Percentiles rank a stretch among this genome's conserved stretches.
Evolutionary conservation across 2,888 invertebrate species (phyloP).

Genomic region (Erynnis tages): DNA sequence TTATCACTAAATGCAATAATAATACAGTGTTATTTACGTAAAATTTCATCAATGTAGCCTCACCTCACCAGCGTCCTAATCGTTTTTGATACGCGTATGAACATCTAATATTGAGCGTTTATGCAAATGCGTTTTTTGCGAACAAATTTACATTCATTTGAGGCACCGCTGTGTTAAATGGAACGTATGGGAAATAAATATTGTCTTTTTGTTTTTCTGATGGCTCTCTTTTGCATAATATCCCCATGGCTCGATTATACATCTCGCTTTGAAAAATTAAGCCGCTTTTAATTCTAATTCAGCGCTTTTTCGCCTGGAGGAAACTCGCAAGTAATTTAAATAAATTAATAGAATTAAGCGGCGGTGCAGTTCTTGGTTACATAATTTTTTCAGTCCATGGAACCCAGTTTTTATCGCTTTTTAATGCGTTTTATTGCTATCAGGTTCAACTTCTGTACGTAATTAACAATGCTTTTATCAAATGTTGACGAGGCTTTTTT

Average conservation of each 20-base stretch:
- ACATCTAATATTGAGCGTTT: constrained; percentile 55
- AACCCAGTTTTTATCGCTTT: no score
- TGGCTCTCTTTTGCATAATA: constrained; percentile 53
- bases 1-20: no score
- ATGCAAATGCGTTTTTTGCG: constrained; percentile 57
- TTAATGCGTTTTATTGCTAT: no score
- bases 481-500: no score
- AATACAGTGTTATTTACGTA: no score
- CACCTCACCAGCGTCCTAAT: constrained; percentile 38
- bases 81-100: constrained; percentile 54
- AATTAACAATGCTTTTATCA: no score
- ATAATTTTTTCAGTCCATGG: neutral
- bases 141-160: constrained; percentile 66
- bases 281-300: constrained; percentile 40
- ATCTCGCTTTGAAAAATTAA: constrained; percentile 50
- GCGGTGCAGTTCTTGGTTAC: constrained; percentile 3
- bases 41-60: neutral
- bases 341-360: constrained; percentile 14
- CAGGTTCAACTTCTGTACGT: no score
- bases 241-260: constrained; percentile 45
- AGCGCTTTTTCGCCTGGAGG: constrained; percentile 10
- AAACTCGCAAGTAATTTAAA: constrained; percentile 13
- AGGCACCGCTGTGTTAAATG: constrained; percentile 67
- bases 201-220: constrained; percentile 56
- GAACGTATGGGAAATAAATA: constrained; percentile 67